Evolutionary conservation across 2,888 invertebrate genomes (phyloP), one percentile per base, ranked within the genome.

Genomic region (Nymphalis urticae): DNA sequence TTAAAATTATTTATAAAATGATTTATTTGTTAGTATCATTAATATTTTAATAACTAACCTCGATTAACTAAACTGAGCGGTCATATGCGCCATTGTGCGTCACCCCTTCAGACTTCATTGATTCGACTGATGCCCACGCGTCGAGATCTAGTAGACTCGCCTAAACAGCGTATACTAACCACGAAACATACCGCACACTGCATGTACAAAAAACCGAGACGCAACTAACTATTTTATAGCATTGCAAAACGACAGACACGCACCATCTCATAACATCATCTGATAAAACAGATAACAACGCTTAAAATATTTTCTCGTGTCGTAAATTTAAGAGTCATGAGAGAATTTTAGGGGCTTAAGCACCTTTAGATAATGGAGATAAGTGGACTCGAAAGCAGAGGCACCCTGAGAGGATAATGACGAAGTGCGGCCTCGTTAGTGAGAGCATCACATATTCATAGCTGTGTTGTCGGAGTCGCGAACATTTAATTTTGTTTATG

Each of bases 301-400:
- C 81, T 82, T 85, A 84, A 91, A 91, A 89, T 90, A 89, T 86
- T 80, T 83, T 83, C 82, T 88, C 80, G 79, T 83, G 86, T 90
- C 87, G 88, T 91, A 92, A 91, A 91, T 92, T 91, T 89, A 78
- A 84, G 83, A 89, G 85, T 86, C 88, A 85, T 84, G 79, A 80
- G 85, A 84, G 89, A 89, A 87, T 91, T 91, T 92, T 79, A 58
- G 85, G 89, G 90, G 92, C 90, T 91, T 92, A 91, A 89, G 78
- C 85, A 88, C 86, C 87, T 89, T 87, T 82, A 89, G 92, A 92
- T 92, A 92, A 91, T 84, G 86, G 86, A 89, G 92, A 92, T 92
- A 92, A 91, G 85, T 86, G 80, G 78, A 75, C 82, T 79, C 79
- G 76, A 76, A 80, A 72, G 73, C 79, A 83, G 85, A 86, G 83